These are phyloP conservation scores for Abramis brama DNA, from an alignment of 2,113 vertebrate species.

Conservation along the genomic window DNA sequence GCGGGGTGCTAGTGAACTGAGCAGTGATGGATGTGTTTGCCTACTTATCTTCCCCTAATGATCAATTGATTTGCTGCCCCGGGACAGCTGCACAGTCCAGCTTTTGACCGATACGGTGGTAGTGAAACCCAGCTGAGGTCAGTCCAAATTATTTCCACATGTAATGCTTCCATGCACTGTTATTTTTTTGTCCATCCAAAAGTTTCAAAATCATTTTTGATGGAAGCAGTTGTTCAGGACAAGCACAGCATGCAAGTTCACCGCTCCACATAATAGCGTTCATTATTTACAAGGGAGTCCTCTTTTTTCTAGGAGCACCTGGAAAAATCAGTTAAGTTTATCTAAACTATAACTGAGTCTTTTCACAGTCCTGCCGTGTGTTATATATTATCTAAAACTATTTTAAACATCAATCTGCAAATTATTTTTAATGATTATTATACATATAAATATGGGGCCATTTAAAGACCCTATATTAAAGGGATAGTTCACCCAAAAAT, in stretches of 20 bases:
- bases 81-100: conserved; percentile 21
- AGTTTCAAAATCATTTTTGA: conserved; percentile 17
- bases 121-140: conserved; percentile 29
- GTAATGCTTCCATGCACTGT: conserved; percentile 11
- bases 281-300: not conserved
- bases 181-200: conserved; percentile 31
- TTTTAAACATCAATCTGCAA: not conserved
- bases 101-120: conserved; percentile 23
- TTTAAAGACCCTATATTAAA: no score
- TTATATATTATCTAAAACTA: not conserved
- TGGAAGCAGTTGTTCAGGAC: not conserved
- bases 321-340: not conserved
- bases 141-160: conserved; percentile 32
- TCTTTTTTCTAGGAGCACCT: not conserved
- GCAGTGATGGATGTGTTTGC: conserved; percentile 73
- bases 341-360: not conserved
- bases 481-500: no score
- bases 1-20: conserved; percentile 55
- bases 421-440: not conserved
- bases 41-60: conserved; percentile 76
- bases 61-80: conserved; percentile 75
- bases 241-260: conserved; percentile 9
- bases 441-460: not conserved
- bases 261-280: not conserved
- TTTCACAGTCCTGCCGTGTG: not conserved